Evolutionary conservation across 2,888 invertebrate species (phyloP).

Genomic region (Bimastos eiseni): DNA sequence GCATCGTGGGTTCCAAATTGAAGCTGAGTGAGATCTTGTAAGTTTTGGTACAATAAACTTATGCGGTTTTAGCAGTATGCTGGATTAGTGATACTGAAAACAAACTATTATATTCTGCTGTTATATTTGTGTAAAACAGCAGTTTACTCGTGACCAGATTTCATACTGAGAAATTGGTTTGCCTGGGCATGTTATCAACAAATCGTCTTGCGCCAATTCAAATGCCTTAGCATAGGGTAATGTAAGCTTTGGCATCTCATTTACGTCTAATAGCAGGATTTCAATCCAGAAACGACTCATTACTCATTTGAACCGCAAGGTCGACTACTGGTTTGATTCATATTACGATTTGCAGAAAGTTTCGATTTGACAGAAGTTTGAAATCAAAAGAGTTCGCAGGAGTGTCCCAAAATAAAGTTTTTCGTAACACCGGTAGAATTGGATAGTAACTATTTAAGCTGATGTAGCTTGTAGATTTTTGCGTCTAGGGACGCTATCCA

Average conservation of each 20-base stretch:
- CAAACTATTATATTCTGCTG: not conserved
- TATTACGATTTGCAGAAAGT: not conserved
- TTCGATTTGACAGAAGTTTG: not conserved
- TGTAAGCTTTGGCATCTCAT: not conserved
- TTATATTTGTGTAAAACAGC: not conserved
- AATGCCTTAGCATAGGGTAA: not conserved
- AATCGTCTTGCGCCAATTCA: not conserved
- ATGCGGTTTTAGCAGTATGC: not conserved
- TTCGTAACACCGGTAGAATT: no score
- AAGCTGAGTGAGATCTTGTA: not conserved
- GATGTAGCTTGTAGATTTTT: no score
- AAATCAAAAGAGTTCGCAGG: no score
- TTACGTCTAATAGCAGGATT: not conserved
- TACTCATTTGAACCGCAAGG: not conserved
- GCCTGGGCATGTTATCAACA: not conserved
- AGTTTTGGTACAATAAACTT: not conserved
- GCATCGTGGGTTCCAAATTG: no score
- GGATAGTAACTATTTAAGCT: no score
- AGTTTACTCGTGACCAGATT: not conserved
- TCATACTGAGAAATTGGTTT: not conserved
- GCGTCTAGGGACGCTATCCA: no score
- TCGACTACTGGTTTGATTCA: not conserved
- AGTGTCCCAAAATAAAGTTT: no score
- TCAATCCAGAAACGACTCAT: not conserved
- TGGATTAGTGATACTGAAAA: not conserved